A percentile compares a stretch with the other conserved stretches of the same genome.
Conservation (phyloP, 2,113 vertebrate genomes). For the Synchiropus splendidus region DNA sequence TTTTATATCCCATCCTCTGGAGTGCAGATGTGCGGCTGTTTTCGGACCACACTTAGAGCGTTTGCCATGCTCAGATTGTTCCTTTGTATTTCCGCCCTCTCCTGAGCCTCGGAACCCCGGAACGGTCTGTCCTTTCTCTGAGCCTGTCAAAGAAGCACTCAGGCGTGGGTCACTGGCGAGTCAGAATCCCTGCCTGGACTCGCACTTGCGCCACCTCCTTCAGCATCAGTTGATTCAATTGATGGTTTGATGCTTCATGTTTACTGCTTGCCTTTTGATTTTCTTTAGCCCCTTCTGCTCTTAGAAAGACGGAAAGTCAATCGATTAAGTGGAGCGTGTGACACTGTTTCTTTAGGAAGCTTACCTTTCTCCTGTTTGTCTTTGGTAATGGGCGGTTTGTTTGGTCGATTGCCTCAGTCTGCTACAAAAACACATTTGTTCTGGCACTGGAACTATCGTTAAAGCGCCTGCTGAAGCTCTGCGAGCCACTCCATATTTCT, state of each 20-base stretch:
- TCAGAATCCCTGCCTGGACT: slow-evolving; percentile 16
- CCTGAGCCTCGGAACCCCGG: background rate
- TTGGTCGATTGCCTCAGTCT: no score
- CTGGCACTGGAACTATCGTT: no score
- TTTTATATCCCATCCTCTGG: no score
- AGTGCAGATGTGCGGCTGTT: no score
- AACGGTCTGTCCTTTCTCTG: slow-evolving; percentile 5
- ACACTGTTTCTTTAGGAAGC: no score
- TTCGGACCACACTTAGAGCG: background rate
- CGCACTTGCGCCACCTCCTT: slow-evolving; percentile 5
- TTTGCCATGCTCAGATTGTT: slow-evolving; percentile 2
- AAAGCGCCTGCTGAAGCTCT: no score
- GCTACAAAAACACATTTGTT: no score
- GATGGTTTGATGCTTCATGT: slow-evolving; percentile 1
- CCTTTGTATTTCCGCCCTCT: slow-evolving; percentile 1
- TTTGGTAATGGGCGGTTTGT: no score
- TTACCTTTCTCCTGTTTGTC: no score
- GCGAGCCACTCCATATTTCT: no score
- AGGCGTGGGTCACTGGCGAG: background rate
- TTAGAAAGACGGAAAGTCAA: background rate
- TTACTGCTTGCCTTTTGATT: slow-evolving; percentile 4
- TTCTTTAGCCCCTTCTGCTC: slow-evolving; percentile 6
- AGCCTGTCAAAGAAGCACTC: slow-evolving; percentile 4
- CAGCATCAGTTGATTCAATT: slow-evolving; percentile 9
- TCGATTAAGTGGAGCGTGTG: slow-evolving; percentile 7